Conservation (phyloP, 92 coral and sea anemone genomes). For the Palythoa grandiflora region DNA sequence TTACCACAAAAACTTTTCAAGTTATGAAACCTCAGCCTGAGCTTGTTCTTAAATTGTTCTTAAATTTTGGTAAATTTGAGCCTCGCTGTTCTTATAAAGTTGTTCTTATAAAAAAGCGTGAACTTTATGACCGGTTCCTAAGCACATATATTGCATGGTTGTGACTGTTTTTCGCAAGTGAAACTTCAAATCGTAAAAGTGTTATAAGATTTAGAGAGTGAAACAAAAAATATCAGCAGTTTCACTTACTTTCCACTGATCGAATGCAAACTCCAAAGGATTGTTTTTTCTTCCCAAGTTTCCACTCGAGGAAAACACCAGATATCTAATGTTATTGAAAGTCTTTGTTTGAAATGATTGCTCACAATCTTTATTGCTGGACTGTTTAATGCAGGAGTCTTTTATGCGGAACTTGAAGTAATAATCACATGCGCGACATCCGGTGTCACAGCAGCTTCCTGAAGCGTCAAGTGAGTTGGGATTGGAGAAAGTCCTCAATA, state of each 20-base stretch:
- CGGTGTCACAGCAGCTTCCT: slow-evolving; percentile 75
- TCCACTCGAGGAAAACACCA: slow-evolving; percentile 68
- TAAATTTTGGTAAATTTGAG: no score
- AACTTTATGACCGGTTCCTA: no score
- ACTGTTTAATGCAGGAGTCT: slow-evolving; percentile 71
- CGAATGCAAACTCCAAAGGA: slow-evolving; percentile 66
- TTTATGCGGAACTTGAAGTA: slow-evolving; percentile 62
- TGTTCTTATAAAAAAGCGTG: no score
- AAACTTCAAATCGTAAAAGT: no score
- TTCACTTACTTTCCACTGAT: slow-evolving; percentile 76
- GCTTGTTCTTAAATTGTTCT: no score
- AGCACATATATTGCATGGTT: no score
- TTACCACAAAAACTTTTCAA: no score
- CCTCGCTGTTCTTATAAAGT: no score
- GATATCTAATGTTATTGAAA: slow-evolving; percentile 62
- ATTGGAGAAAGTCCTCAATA: slow-evolving; percentile 71
- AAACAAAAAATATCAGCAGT: background rate
- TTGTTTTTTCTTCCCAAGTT: slow-evolving; percentile 57
- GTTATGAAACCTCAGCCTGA: no score
- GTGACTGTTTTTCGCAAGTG: no score
- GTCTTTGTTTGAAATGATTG: slow-evolving; percentile 53
- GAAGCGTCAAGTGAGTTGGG: slow-evolving; percentile 66
- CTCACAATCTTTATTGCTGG: slow-evolving; percentile 56
- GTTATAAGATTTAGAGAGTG: no score
- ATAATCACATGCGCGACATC: slow-evolving; percentile 73